Evolutionary conservation across 2,113 vertebrate genomes (phyloP), one percentile per base, ranked within the genome.

Genomic region (Ictidomys tridecemlineatus): DNA sequence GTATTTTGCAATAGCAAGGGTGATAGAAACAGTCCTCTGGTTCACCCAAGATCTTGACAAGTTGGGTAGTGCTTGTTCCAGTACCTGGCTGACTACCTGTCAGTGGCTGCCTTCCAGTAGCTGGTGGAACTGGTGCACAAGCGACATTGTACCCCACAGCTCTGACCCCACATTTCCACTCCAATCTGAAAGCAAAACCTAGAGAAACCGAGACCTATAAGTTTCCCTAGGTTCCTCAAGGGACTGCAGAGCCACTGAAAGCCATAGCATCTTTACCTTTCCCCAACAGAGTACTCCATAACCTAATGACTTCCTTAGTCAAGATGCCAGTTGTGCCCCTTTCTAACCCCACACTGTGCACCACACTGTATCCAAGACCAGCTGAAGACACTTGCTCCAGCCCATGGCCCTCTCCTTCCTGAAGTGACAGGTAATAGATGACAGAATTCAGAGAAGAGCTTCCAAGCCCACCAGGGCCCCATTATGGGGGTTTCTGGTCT

Each of bases 11-110:
- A 8, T 14, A 24, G 22, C 48, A 48, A 37, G 34, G 65, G 30
- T 24, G n/a, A 12, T 3, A 67, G 20, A 32, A 65, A 24, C 11
- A 17, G 34, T 34, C 42, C 51, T 77, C 32, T 16, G 2, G 8
- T 22, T n/a, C 9, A 2, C 65, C 7, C 1, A 10, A 18, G 34
- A 48, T 37, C 34, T 30, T 3, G 26, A 56, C 63, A 39, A 10
- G 11, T 5, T 5, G 20, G 5, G 26, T 61, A 22, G 32, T 1
- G 5, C 48, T 74, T 5, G 8, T 34, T 39, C 42, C 74, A n/a
- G 18, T 17, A 32, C 16, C 42, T 83, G 42, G 51, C 13, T 2
- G 0, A 1, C 37, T 2, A 32, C 77, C 1, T 1, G 0, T 12
- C 14, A 0, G 28, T 1, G 10, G 84, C 42, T 53, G 22, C 58